Evolutionary conservation across 2,797 vertebrate genomes (phyloP), one percentile per base, ranked within the genome.

Genomic region (Selene dorsalis): DNA sequence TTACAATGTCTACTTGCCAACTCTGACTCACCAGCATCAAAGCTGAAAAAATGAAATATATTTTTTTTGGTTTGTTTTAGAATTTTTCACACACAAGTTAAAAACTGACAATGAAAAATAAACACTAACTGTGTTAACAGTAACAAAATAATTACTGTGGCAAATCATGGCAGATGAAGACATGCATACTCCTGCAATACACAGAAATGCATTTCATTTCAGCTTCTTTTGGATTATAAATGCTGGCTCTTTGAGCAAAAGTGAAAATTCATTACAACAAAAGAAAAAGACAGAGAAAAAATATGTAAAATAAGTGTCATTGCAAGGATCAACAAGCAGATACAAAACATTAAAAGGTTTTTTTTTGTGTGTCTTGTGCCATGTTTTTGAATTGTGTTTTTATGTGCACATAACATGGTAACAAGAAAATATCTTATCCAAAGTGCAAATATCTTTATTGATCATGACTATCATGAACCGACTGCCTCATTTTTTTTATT

Each of bases 21-120:
- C 94, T 95, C 94, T 94, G 94, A 94, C 93, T 95, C 91, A 90
- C 94, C 95, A 91, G 95, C 95, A 96, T 95, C 95, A 96, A 96
- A 96, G 95, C 94, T 94, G 86, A 92, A 93, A 91, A 81, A 85
- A 83, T 84, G 86, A 87, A 86, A 91, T 68, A 89, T 71, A 84
- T 4, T 30, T 62, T 50, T 12, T 30, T 63, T 50, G 7, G 0
- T 18, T 41, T 83, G 62, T 87, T 69, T 63, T 75, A 76, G 73
- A 58, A 28, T 77, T 86, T 92, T 91, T 90, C 91, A 78, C 81
- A 87, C 67, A 88, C 22, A 94, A 64, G 75, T 88, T 80, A 85
- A 80, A 85, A 93, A 88, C 75, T 77, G 87, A 84, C 72, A 87
- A 78, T 63, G 14, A 93, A 85, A 89, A 87, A 87, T 10, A 35